Conservation (phyloP, 2,797 vertebrate species). For the Phoebastria nigripes region DNA sequence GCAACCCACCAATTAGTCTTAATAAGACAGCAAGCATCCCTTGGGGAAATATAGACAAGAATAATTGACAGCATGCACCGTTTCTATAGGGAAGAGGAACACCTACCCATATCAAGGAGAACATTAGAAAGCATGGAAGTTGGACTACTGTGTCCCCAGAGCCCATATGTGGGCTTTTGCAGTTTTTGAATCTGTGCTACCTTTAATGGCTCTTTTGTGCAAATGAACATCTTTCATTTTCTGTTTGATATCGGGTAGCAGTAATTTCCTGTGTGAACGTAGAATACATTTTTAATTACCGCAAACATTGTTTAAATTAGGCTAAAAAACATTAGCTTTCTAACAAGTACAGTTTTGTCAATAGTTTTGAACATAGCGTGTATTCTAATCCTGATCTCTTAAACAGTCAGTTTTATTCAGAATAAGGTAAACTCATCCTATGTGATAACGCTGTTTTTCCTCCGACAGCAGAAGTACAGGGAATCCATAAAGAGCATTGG, state of each 20-base stretch:
- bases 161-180: neutral
- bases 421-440: neutral
- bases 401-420: neutral
- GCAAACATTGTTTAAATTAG: neutral
- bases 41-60: neutral
- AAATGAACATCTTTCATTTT: neutral
- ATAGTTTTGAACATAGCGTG: neutral
- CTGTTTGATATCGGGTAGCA: neutral
- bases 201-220: neutral
- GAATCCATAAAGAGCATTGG: neutral
- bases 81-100: neutral
- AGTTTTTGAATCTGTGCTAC: neutral
- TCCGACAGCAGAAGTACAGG: neutral
- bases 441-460: neutral
- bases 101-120: neutral
- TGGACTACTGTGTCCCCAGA: neutral
- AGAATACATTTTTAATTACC: neutral
- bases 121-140: neutral
- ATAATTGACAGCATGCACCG: constrained; percentile 1
- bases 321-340: neutral
- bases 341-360: neutral
- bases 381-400: neutral
- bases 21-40: neutral
- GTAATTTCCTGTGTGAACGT: neutral
- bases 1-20: neutral